Conservation (phyloP, 1,140 invertebrate genomes). For the Papilio polytes region DNA sequence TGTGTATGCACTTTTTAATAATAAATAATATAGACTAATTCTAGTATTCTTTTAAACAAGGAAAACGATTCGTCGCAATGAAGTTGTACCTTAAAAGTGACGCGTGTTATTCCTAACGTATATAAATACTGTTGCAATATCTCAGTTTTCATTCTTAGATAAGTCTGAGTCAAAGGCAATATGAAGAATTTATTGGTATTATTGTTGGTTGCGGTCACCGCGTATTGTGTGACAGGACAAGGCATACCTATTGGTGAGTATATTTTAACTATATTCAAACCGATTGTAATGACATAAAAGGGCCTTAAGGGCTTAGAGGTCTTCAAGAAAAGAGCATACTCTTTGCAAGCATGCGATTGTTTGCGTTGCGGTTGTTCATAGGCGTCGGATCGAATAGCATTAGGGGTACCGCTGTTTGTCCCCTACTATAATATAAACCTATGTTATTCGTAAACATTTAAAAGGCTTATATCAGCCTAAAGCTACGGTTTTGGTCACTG, state of each 20-base stretch:
- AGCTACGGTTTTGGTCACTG: no score
- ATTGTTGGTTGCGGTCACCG: conserved; percentile 18
- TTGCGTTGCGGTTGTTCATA: no score
- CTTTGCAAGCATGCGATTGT: no score
- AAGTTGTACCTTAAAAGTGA: background rate
- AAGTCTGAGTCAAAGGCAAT: conserved; percentile 6
- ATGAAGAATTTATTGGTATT: conserved; percentile 45
- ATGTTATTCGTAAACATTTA: background rate
- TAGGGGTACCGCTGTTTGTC: no score
- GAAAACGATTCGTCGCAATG: background rate
- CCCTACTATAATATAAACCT: no score
- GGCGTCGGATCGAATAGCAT: no score
- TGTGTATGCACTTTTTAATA: no score
- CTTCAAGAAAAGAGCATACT: no score
- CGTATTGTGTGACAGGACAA: conserved; percentile 39
- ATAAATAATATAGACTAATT: no score
- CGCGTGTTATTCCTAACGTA: background rate
- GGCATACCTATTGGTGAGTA: conserved; percentile 50
- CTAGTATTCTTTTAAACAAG: background rate
- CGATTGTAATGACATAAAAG: background rate
- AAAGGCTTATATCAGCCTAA: no score
- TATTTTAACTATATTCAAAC: conserved; percentile 27
- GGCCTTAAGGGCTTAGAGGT: no score
- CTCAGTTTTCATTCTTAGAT: background rate
- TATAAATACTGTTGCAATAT: background rate